Evolutionary conservation across 2,888 invertebrate species (phyloP), one percentile per base, ranked within the genome.

Genomic region (Isoperla grammatica): DNA sequence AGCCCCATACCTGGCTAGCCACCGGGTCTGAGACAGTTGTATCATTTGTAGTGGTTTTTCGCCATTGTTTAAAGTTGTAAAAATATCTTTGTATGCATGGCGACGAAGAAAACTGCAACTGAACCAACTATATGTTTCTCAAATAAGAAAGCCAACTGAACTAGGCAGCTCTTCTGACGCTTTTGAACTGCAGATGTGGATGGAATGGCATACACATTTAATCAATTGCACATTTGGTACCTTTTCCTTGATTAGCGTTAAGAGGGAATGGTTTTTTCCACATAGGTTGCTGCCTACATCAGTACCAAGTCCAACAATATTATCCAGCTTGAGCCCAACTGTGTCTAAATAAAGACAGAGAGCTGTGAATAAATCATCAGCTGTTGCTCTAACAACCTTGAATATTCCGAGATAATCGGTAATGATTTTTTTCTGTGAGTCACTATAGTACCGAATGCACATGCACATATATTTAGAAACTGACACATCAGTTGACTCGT

Each of bases 401-500:
- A 66, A 45, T 8, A 67, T 59, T 4, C 64, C 66, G 4, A 69
- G 43, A 57, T 65, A 69, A 15, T 65, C 64, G 9, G 67, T 66
- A 6, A 65, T 43, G 49, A 67, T 67, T 13, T 62, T 59, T 15
- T 48, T 55, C 37, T 60, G 57, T 8, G 48, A 55, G 11, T 11
- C 22, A 50, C 65, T 66, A 54, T 62, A 67, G 58, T 69, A 69
- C 23, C 64, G 49, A 8, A 66, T 53, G 53, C 65, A 66, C 12
- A 66, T 39, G 4, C 64, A 66, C 37, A 69, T 56, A 29, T 65
- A 57, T 65, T 65, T 68, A 4, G 61, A 43, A 19, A 59, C 56
- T 1, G 64, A 59, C 9, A 68, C 63, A 60, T 69, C 68, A 15
- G 66, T 69, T 1, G 68, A 68, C 49, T 69, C 68, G 48, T 69